These are phyloP conservation scores for Hipposideros armiger DNA, from an alignment of 2,113 vertebrate species.

Conservation along the genomic window DNA sequence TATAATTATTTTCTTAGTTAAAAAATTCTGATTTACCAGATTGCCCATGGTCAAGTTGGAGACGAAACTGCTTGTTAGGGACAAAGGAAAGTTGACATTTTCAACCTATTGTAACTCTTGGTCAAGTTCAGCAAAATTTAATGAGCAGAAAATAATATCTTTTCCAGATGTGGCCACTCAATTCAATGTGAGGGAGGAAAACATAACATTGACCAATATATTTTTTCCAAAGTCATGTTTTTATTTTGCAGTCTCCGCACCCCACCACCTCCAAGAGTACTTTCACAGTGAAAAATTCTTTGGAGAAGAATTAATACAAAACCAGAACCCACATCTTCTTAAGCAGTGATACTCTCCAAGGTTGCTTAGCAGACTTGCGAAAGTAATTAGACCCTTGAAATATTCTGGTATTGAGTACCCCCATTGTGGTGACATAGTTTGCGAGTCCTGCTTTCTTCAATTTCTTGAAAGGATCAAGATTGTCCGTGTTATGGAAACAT, in stretches of 20 bases:
- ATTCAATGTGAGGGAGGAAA: background rate
- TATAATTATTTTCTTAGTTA: background rate
- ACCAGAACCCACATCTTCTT: constrained; percentile 32
- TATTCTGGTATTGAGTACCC: background rate
- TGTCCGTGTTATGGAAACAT: background rate
- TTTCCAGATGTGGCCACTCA: constrained; percentile 48
- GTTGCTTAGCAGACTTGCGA: background rate
- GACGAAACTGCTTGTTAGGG: background rate
- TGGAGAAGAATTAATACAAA: constrained; percentile 15
- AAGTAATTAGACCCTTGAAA: background rate
- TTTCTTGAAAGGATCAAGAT: constrained; percentile 15
- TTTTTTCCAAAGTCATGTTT: constrained; percentile 24
- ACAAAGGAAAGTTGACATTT: background rate
- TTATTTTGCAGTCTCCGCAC: background rate
- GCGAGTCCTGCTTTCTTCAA: background rate
- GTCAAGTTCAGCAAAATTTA: background rate
- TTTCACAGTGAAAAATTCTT: constrained; percentile 5
- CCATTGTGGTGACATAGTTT: background rate
- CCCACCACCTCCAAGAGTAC: background rate
- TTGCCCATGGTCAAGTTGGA: background rate
- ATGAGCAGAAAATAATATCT: background rate
- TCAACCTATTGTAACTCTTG: background rate
- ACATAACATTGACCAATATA: background rate
- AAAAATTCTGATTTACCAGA: background rate
- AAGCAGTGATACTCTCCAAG: constrained; percentile 17